These are phyloP conservation scores for Lanius collurio DNA, from an alignment of 2,113 vertebrate genomes.

Conservation along the genomic window DNA sequence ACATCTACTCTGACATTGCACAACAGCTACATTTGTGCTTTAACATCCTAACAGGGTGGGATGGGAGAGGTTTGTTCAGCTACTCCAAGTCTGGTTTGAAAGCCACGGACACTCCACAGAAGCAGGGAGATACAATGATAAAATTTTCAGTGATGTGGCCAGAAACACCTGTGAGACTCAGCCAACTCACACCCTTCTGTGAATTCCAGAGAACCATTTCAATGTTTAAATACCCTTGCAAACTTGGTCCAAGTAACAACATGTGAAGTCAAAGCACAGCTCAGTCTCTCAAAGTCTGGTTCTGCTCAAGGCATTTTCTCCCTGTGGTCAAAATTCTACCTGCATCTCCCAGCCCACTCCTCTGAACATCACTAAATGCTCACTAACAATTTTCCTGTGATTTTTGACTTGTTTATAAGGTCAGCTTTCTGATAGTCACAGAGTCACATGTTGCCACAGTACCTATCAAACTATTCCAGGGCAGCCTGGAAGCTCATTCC, in stretches of 20 bases:
- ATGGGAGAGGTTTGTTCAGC: neutral
- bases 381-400: neutral
- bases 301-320: neutral
- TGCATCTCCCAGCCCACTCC: neutral
- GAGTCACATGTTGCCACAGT: neutral
- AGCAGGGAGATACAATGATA: neutral
- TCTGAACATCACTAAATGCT: neutral
- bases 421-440: neutral
- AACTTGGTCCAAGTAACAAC: accelerated
- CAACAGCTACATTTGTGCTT: neutral
- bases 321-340: neutral
- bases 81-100: neutral
- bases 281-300: neutral
- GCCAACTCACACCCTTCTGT: neutral
- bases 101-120: neutral
- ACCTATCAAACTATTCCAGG: neutral
- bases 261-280: neutral
- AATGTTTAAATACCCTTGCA: neutral
- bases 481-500: neutral
- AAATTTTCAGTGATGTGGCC: neutral
- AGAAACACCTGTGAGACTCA: neutral
- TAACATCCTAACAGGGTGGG: neutral
- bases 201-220: neutral
- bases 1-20: neutral
- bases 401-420: neutral